phyloP scores from a whole-genome alignment of 1,140 invertebrate species.

The Drosophila pectinifera region DNA sequence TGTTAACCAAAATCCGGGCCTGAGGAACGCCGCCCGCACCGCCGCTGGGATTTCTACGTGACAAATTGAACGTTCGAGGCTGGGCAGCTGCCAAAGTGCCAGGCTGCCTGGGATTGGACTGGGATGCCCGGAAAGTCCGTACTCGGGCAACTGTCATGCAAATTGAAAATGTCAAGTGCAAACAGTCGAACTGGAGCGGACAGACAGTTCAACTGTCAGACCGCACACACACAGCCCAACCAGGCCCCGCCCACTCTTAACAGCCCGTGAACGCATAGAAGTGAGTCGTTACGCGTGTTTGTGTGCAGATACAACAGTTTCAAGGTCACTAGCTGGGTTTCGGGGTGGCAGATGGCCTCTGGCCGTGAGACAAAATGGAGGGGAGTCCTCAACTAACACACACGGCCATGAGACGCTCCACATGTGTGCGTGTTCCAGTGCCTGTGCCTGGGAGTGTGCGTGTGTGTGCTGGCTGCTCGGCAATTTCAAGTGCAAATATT shows the following conservation, averaged over 20 bases:
- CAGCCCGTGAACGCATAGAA: conserved; percentile 26
- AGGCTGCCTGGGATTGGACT: background rate
- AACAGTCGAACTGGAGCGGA: conserved; percentile 62
- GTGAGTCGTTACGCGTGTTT: conserved; percentile 30
- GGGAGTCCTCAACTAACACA: conserved; percentile 4
- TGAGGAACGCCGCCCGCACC: background rate
- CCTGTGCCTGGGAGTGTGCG: no score
- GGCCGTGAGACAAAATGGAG: conserved; percentile 2
- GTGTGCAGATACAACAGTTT: conserved; percentile 46
- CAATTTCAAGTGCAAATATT: conserved; percentile 45
- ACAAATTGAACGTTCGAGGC: conserved; percentile 53
- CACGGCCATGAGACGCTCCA: conserved; percentile 7
- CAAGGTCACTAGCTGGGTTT: conserved; percentile 43
- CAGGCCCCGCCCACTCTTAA: background rate
- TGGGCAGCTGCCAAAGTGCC: conserved; percentile 45
- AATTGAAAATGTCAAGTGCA: conserved; percentile 83
- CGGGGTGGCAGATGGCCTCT: conserved; percentile 18
- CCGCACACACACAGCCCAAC: conserved; percentile 17
- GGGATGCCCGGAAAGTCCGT: conserved; percentile 12
- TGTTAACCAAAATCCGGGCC: conserved; percentile 53
- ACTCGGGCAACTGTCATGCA: conserved; percentile 69
- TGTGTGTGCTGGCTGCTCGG: conserved; percentile 7
- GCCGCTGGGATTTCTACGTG: conserved; percentile 38
- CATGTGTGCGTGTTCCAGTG: background rate
- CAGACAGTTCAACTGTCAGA: conserved; percentile 42